Evolutionary conservation across 2,113 vertebrate species (phyloP).

Genomic region (Stigmatopora argus): DNA sequence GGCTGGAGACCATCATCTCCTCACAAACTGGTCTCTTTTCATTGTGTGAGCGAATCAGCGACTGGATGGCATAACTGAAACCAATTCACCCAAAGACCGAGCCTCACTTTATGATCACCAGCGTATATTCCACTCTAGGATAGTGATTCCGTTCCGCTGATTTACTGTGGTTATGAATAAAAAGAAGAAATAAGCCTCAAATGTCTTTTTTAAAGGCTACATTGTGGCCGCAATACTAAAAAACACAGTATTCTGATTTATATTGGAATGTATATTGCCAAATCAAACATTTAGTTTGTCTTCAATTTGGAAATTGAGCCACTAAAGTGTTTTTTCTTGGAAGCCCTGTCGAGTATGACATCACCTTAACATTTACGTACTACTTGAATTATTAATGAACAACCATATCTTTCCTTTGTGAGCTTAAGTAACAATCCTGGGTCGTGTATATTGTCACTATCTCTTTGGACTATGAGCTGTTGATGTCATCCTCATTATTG

Average conservation of each 20-base stretch:
- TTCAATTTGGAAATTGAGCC: constrained; percentile 14
- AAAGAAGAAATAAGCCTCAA: constrained; percentile 3
- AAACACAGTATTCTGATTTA: too few relatives aligned
- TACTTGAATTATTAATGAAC: constrained; percentile 49
- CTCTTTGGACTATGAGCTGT: constrained; percentile 11
- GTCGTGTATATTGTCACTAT: constrained; percentile 5
- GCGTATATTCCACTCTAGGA: constrained; percentile 47
- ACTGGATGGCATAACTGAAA: constrained; percentile 45
- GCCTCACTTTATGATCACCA: constrained; percentile 39
- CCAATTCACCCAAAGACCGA: constrained; percentile 47
- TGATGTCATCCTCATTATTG: constrained; percentile 16
- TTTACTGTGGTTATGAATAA: constrained; percentile 21
- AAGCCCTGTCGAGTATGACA: constrained; percentile 17
- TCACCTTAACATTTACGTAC: constrained; percentile 23
- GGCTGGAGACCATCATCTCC: constrained; percentile 62
- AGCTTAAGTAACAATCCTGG: constrained; percentile 23
- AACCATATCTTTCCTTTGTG: constrained; percentile 29
- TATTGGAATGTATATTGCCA: too few relatives aligned
- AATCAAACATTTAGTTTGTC: too few relatives aligned
- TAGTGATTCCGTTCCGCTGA: constrained; percentile 45
- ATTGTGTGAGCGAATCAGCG: constrained; percentile 61
- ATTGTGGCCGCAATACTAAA: too few relatives aligned
- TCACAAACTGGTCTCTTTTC: constrained; percentile 59
- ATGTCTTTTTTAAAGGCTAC: too few relatives aligned
- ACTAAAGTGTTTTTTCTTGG: neutral